These are phyloP conservation scores for Cordilura impudica DNA, from an alignment of 2,888 invertebrate species.

Conservation along the genomic window DNA sequence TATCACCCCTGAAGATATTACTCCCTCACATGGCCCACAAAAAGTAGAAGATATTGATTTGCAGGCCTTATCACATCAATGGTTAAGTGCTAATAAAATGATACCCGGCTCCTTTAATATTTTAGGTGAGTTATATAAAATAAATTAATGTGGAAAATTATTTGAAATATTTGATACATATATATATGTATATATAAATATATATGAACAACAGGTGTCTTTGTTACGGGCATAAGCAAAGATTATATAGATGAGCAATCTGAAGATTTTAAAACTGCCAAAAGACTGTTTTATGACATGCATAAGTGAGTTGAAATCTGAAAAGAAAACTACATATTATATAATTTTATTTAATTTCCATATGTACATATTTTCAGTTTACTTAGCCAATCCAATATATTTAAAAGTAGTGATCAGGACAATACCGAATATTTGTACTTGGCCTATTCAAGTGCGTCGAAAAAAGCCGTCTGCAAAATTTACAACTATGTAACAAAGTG, in stretches of 20 bases:
- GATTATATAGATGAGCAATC: conserved; percentile 78
- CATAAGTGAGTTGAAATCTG: conserved; percentile 71
- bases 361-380: conserved; percentile 62
- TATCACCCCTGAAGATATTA: conserved; percentile 65
- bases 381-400: conserved; percentile 69
- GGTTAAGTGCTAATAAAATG: conserved; percentile 92
- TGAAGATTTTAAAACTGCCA: conserved; percentile 68
- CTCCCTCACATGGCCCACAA: conserved; percentile 49
- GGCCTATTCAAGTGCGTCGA: conserved; percentile 69
- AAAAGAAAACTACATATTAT: background rate
- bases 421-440: conserved; percentile 71
- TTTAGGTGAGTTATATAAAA: conserved; percentile 81
- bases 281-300: conserved; percentile 70
- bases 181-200: too few species aligned
- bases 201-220: conserved; percentile 81
- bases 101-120: conserved; percentile 93
- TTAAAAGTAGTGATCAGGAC: conserved; percentile 69
- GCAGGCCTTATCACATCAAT: conserved; percentile 81
- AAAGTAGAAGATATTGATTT: conserved; percentile 70
- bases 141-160: conserved; percentile 68
- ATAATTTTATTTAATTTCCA: background rate
- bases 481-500: conserved; percentile 72
- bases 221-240: conserved; percentile 84
- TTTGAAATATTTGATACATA: background rate
- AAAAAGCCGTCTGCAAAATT: conserved; percentile 69